Conservation (phyloP, 2,113 vertebrate species). For the Sula dactylatra region DNA sequence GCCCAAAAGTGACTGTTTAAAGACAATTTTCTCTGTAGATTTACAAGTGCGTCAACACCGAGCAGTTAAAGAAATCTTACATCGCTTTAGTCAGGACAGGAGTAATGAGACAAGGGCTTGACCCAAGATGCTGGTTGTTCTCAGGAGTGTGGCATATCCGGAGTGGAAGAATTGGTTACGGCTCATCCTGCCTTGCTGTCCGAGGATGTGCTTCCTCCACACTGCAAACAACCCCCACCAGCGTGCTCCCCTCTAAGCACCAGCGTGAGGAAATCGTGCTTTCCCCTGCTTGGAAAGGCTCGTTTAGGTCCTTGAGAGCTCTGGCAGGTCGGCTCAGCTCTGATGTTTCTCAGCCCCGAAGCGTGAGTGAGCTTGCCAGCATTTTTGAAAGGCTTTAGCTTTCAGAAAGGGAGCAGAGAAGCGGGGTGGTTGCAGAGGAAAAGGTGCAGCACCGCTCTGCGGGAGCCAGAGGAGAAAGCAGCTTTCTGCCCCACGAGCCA, state of each 20-base stretch:
- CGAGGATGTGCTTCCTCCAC: background rate
- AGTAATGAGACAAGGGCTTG: accelerated
- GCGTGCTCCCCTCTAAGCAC: no score
- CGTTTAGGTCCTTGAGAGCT: background rate
- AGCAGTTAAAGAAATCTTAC: background rate
- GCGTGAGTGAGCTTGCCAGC: accelerated
- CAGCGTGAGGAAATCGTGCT: accelerated
- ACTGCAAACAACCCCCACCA: background rate
- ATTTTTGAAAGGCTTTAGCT: background rate
- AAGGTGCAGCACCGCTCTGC: accelerated
- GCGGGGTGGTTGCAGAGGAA: accelerated
- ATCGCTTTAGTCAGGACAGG: accelerated
- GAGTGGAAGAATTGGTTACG: accelerated
- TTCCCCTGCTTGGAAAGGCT: background rate
- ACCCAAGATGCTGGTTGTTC: background rate
- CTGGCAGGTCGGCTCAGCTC: accelerated
- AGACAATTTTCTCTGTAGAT: background rate
- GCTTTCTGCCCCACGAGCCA: background rate
- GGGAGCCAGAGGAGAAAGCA: background rate
- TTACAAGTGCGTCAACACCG: accelerated
- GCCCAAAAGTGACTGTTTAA: background rate
- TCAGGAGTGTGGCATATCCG: accelerated
- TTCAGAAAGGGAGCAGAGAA: background rate
- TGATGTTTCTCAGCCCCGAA: accelerated
- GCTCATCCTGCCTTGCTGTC: background rate